Percentiles rank a stretch among this genome's conserved stretches.
Conservation (phyloP, 2,888 invertebrate genomes). For the Ochropleura plecta region DNA sequence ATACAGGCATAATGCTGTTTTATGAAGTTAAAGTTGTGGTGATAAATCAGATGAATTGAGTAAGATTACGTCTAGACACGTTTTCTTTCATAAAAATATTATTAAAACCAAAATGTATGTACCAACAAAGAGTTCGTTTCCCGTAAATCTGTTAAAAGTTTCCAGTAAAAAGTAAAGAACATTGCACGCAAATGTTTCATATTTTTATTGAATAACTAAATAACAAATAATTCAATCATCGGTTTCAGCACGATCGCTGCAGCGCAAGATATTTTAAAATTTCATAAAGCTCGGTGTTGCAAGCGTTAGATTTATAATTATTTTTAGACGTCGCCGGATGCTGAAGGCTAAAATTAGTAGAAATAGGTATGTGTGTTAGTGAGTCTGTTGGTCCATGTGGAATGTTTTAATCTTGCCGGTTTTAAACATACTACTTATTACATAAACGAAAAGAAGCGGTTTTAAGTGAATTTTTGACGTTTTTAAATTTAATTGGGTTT, state of each 20-base stretch:
- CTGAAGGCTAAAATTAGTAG: slow-evolving; percentile 60
- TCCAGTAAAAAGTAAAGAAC: background rate
- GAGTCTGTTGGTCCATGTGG: slow-evolving; percentile 57
- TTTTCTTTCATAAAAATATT: background rate
- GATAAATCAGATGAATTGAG: too few species aligned
- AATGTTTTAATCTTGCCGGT: slow-evolving; percentile 40
- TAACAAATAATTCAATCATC: slow-evolving; percentile 20
- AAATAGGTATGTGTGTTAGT: slow-evolving; percentile 65
- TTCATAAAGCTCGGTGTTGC: slow-evolving; percentile 60
- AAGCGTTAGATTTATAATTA: slow-evolving; percentile 63
- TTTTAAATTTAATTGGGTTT: background rate
- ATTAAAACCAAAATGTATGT: background rate
- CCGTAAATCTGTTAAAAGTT: background rate
- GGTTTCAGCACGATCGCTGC: slow-evolving; percentile 24
- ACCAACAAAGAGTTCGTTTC: background rate
- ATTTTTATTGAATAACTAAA: slow-evolving; percentile 14
- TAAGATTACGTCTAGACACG: background rate
- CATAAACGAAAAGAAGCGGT: background rate
- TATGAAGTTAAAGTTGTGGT: background rate
- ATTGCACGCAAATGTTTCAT: background rate
- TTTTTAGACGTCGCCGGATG: slow-evolving; percentile 68
- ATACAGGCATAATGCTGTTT: background rate
- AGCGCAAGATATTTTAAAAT: slow-evolving; percentile 50
- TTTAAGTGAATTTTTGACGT: background rate
- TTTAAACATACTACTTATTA: slow-evolving; percentile 21